phyloP scores from a whole-genome alignment of 2,888 invertebrate species.

The Cheilosia vulpina region DNA sequence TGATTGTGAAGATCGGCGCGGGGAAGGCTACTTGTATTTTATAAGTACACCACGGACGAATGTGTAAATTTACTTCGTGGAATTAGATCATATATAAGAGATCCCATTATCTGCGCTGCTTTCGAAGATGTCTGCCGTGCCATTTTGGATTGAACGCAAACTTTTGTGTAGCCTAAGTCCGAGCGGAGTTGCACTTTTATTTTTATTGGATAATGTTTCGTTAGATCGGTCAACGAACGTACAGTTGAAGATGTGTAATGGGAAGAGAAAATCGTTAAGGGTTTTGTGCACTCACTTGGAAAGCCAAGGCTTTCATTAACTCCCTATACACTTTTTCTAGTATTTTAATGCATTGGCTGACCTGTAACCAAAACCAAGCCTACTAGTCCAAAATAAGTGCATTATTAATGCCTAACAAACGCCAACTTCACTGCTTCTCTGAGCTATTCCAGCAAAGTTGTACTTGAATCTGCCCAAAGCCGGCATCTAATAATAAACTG shows the following conservation, averaged over 20 bases:
- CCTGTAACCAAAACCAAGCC: too few species aligned
- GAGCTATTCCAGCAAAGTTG: too few species aligned
- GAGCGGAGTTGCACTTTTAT: conserved; percentile 28
- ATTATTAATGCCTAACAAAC: too few species aligned
- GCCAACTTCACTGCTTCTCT: too few species aligned
- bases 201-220: conserved; percentile 41
- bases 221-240: conserved; percentile 6
- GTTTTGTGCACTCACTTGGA: not conserved
- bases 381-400: too few species aligned
- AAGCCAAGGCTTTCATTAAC: too few species aligned
- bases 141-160: conserved; percentile 42
- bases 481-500: too few species aligned
- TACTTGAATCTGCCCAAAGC: too few species aligned
- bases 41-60: conserved; percentile 50
- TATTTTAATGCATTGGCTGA: too few species aligned
- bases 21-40: not conserved
- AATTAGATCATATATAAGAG: conserved; percentile 69
- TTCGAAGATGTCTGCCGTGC: conserved; percentile 25
- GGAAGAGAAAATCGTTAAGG: conserved; percentile 30
- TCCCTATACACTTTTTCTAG: too few species aligned
- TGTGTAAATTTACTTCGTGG: conserved; percentile 51
- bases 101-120: conserved; percentile 46
- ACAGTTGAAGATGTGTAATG: conserved; percentile 6
- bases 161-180: conserved; percentile 33
- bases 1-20: conserved; percentile 67